A percentile compares a stretch with the other conserved stretches of the same genome.
Evolutionary conservation across 1,140 invertebrate genomes (phyloP).

Genomic region (Neodiprion lecontei): DNA sequence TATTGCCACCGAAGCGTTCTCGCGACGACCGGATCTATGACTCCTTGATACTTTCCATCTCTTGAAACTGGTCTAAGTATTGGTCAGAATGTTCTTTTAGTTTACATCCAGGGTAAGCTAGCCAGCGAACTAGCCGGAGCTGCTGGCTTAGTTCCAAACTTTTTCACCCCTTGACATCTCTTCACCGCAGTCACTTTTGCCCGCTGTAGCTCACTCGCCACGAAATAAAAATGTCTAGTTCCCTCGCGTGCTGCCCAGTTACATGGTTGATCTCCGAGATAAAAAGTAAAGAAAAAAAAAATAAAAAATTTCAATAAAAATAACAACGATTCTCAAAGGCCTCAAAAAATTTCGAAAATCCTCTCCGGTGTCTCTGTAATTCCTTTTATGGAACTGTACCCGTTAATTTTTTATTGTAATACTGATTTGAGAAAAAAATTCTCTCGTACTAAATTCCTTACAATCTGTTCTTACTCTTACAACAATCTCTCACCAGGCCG

Average conservation of each 20-base stretch:
- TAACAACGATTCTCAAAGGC: not conserved
- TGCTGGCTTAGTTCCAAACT: not conserved
- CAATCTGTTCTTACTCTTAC: no score
- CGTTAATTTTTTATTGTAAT: no score
- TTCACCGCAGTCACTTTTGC: not conserved
- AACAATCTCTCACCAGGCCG: slow-evolving; percentile 40
- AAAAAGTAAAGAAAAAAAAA: no score
- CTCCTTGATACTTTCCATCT: not conserved
- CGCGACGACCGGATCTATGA: not conserved
- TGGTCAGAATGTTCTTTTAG: not conserved
- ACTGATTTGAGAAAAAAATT: no score
- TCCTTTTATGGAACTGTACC: no score
- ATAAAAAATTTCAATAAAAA: not conserved
- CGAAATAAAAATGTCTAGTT: not conserved
- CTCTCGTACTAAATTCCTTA: no score
- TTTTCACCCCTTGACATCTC: slow-evolving; percentile 2
- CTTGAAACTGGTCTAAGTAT: not conserved
- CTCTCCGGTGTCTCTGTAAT: not conserved
- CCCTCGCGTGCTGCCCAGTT: not conserved
- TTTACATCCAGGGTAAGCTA: not conserved
- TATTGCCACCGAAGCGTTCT: not conserved
- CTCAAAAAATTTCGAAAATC: not conserved
- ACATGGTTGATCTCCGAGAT: no score
- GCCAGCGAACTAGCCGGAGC: not conserved
- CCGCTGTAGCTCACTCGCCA: not conserved